These are phyloP conservation scores for Nematopogon swammerdamellus DNA, from an alignment of 2,888 invertebrate genomes.

Conservation along the genomic window DNA sequence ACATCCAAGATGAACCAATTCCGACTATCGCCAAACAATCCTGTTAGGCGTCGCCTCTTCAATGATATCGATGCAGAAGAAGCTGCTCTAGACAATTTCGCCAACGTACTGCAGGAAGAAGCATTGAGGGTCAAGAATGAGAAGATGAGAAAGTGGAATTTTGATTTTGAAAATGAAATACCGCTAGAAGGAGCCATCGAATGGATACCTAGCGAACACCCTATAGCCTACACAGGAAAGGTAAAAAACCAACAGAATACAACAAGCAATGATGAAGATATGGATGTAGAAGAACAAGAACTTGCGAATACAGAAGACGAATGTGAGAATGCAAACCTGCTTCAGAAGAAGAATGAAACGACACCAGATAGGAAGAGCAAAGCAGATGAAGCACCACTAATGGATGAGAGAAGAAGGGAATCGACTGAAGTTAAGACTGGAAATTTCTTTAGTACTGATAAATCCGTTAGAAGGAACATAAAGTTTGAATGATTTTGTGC, in stretches of 20 bases:
- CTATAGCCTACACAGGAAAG: not conserved
- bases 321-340: not conserved
- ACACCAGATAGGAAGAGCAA: not conserved
- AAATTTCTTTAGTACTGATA: not conserved
- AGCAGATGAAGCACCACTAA: not conserved
- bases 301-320: not conserved
- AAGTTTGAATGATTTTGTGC: not conserved
- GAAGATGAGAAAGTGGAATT: constrained; percentile 48
- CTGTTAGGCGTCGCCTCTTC: constrained; percentile 39
- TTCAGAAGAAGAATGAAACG: constrained; percentile 1
- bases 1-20: constrained; percentile 23
- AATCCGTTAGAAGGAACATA: not conserved
- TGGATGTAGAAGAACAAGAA: not conserved
- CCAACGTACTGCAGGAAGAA: constrained; percentile 26
- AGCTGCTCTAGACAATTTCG: constrained; percentile 23
- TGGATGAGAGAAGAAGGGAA: not conserved
- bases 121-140: constrained; percentile 18
- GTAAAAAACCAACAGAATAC: not conserved
- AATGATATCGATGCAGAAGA: constrained; percentile 22
- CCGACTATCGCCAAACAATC: constrained; percentile 20
- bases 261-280: not conserved
- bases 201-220: constrained; percentile 29
- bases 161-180: constrained; percentile 51
- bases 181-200: constrained; percentile 41
- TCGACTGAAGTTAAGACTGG: not conserved